Conservation (phyloP, 2,888 invertebrate species). For the Litoditis marina region DNA sequence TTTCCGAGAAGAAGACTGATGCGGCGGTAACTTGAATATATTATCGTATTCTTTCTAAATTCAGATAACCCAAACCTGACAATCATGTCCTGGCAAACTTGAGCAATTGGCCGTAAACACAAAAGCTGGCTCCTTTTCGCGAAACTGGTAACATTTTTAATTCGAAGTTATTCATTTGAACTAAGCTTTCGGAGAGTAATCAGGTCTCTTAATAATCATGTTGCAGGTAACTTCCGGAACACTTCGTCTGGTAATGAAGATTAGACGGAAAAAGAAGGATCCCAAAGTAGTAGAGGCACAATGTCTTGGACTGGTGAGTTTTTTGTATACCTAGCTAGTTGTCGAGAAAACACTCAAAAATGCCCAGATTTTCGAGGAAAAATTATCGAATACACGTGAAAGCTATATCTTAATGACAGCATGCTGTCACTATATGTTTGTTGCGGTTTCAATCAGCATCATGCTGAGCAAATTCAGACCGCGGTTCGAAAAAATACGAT, state of each 20-base stretch:
- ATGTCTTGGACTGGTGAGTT: constrained; percentile 42
- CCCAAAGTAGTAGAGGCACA: constrained; percentile 15
- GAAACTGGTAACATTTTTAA: not conserved
- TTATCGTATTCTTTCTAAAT: not conserved
- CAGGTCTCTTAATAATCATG: too few relatives aligned
- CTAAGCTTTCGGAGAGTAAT: too few relatives aligned
- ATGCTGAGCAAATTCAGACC: not conserved
- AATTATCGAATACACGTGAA: too few relatives aligned
- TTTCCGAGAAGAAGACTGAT: constrained; percentile 42
- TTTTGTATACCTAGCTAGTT: too few relatives aligned
- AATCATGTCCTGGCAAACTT: too few relatives aligned
- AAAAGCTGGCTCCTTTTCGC: not conserved
- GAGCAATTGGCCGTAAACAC: too few relatives aligned
- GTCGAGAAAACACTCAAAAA: too few relatives aligned
- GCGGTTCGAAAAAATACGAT: too few relatives aligned
- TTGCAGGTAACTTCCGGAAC: constrained; percentile 45
- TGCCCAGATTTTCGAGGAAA: too few relatives aligned
- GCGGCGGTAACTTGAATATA: constrained; percentile 19
- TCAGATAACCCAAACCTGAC: not conserved
- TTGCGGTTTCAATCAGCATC: not conserved
- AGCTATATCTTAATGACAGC: too few relatives aligned
- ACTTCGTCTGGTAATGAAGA: constrained; percentile 45
- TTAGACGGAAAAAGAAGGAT: constrained; percentile 42
- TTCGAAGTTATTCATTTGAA: too few relatives aligned
- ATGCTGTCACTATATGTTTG: too few relatives aligned